Evolutionary conservation across 2,113 vertebrate genomes (phyloP), one percentile per base, ranked within the genome.

Genomic region (Chamaetylas fuelleborni): DNA sequence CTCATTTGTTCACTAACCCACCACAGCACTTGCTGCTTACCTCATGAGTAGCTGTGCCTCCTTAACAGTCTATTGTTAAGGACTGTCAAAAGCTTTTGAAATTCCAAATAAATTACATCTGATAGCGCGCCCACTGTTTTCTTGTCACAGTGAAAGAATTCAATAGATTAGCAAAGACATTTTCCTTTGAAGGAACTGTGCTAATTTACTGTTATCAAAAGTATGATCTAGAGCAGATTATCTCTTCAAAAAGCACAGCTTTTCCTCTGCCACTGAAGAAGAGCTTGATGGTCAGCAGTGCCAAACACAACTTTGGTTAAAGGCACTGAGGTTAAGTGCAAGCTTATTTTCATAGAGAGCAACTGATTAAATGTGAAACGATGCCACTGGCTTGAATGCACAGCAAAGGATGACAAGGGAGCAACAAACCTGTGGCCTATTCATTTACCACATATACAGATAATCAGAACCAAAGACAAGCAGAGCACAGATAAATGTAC

Each of bases 171-270:
- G n/a, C 64, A 54, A 65, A 74, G 50, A 77, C 47, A 8, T 74
- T 86, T 83, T 88, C 70, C 42, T 96, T 86, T 47, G 40, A 92
- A 82, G 48, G 87, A 94, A 81, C 48, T 36, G 38, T 66, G 70
- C 50, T 94, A 84, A 91, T 94, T 95, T 85, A 85, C 45, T 80
- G 74, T 57, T 90, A 96, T 93, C 61, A 38, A 85, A 85, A 71
- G n/a, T 45, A 86, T 1, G 0, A 86, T 90, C 76, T 86, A 90
- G 50, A 92, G 64, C 18, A 81, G 67, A 86, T 94, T 86, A 94
- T 34, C 23, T 53, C 64, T 80, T 88, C 9, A 91, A 80, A 90
- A 90, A 42, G 16, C 57, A 82, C 33, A 48, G 15, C 8, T 1
- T 18, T 81, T 88, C 42, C 62, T 45, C 47, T 51, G 45, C 8